Conservation (phyloP, 2,888 invertebrate genomes). For the Halictus quadricinctus region DNA sequence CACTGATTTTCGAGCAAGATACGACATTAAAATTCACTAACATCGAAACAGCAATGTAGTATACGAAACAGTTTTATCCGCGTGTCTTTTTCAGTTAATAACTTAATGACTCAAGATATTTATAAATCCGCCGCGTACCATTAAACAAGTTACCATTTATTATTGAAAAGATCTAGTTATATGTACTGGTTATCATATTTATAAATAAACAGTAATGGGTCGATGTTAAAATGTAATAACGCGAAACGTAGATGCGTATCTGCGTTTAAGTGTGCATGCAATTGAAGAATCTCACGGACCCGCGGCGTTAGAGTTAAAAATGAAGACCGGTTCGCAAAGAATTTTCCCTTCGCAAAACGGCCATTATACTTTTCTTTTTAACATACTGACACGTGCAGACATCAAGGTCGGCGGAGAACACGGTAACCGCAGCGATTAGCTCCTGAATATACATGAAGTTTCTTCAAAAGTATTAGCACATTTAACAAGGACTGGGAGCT, state of each 20-base stretch:
- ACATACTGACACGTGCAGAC: conserved; percentile 1
- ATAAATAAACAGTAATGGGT: background rate
- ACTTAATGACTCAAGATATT: background rate
- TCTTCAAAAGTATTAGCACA: background rate
- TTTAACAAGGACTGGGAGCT: background rate
- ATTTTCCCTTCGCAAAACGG: conserved; percentile 13
- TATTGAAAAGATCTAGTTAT: background rate
- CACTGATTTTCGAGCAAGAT: background rate
- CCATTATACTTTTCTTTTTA: conserved; percentile 18
- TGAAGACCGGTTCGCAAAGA: conserved; percentile 24
- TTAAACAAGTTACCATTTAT: background rate
- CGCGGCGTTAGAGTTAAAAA: background rate
- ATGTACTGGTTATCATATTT: background rate
- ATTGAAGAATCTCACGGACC: conserved; percentile 10
- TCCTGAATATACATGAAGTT: conserved; percentile 12
- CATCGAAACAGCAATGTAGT: background rate
- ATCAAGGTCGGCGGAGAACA: conserved; percentile 12
- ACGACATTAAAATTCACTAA: background rate
- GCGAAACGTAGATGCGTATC: background rate
- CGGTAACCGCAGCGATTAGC: conserved; percentile 33
- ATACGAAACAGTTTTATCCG: background rate
- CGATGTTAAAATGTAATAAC: background rate
- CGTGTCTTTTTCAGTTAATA: background rate
- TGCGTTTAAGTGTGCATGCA: background rate
- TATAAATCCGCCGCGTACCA: background rate